Conservation (phyloP, 2,888 invertebrate genomes). For the Scotopteryx bipunctaria region DNA sequence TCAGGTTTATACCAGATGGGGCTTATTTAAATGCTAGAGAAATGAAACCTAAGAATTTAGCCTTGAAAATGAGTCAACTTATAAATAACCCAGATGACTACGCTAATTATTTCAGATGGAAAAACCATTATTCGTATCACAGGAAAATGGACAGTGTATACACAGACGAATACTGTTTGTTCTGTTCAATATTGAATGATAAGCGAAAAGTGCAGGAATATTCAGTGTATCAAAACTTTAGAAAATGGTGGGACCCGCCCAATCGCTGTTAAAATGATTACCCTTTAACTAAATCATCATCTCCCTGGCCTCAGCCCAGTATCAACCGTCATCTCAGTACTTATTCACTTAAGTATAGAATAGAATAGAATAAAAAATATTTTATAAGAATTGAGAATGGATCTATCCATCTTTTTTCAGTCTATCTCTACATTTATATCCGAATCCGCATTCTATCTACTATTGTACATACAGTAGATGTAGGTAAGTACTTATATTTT, state of each 20-base stretch:
- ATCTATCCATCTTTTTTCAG: too few species aligned
- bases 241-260: slow-evolving; percentile 42
- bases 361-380: too few species aligned
- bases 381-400: too few species aligned
- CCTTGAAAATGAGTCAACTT: slow-evolving; percentile 39
- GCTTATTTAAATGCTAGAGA: slow-evolving; percentile 45
- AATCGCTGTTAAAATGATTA: slow-evolving; percentile 25
- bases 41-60: slow-evolving; percentile 35
- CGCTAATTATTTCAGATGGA: slow-evolving; percentile 45
- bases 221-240: slow-evolving; percentile 39
- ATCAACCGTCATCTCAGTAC: too few species aligned
- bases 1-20: slow-evolving; percentile 47
- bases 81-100: slow-evolving; percentile 42
- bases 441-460: too few species aligned
- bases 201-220: slow-evolving; percentile 35
- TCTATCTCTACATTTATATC: too few species aligned
- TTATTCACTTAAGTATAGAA: too few species aligned
- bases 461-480: too few species aligned
- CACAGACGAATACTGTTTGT: slow-evolving; percentile 44
- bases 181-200: slow-evolving; percentile 44
- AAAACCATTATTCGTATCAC: slow-evolving; percentile 44
- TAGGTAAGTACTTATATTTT: too few species aligned
- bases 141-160: slow-evolving; percentile 39
- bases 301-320: too few species aligned
- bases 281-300: too few species aligned